phyloP scores from a whole-genome alignment of 2,888 invertebrate genomes.

The Eupithecia insigniata region DNA sequence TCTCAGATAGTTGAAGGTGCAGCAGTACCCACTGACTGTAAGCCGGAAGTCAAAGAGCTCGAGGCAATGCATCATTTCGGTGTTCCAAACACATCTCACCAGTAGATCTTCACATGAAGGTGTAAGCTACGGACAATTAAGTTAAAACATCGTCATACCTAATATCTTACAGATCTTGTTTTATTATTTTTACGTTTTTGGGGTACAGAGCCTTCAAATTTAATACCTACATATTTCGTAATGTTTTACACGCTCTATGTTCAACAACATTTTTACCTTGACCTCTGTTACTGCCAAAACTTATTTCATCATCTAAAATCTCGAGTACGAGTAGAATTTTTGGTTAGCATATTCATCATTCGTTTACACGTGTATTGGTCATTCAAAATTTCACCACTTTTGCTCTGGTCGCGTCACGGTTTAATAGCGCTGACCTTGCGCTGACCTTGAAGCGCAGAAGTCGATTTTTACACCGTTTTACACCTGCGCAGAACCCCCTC shows the following conservation, averaged over 20 bases:
- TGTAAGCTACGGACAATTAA: constrained; percentile 65
- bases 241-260: neutral
- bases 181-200: neutral
- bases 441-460: no score
- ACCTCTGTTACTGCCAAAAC: neutral
- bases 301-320: neutral
- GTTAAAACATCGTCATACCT: neutral
- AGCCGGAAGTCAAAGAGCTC: constrained; percentile 82
- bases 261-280: constrained; percentile 8
- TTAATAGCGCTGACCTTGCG: no score
- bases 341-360: neutral
- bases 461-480: no score
- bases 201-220: constrained; percentile 1
- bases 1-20: constrained; percentile 84
- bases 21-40: constrained; percentile 85
- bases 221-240: constrained; percentile 4
- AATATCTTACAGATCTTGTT: neutral
- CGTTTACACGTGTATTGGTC: neutral
- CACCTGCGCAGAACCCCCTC: no score
- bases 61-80: constrained; percentile 67
- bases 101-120: constrained; percentile 79
- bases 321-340: neutral
- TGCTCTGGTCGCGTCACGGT: no score
- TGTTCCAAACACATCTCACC: constrained; percentile 80
- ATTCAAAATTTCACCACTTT: neutral